These are phyloP conservation scores for Pyrocephalus nanus DNA, from an alignment of 2,797 vertebrate genomes.

Conservation along the genomic window DNA sequence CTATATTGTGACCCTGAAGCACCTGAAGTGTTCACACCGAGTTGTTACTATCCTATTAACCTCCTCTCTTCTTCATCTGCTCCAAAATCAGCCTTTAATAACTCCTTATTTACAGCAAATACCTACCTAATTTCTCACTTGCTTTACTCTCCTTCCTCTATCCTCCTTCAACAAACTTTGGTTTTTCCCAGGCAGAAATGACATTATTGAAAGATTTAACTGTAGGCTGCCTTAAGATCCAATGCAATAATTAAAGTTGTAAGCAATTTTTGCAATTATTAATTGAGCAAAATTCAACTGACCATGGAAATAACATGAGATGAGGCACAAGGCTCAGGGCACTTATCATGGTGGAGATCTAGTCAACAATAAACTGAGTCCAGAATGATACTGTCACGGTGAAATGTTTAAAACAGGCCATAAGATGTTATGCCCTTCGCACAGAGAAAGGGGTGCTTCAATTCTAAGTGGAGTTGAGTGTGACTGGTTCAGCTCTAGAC, in stretches of 20 bases:
- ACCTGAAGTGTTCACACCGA: neutral
- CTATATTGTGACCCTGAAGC: neutral
- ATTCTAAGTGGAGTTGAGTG: neutral
- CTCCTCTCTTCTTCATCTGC: neutral
- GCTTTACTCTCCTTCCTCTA: neutral
- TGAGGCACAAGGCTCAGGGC: neutral
- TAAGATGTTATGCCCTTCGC: neutral
- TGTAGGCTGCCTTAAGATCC: neutral
- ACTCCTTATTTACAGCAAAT: neutral
- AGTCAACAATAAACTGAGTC: neutral
- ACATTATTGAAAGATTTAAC: neutral
- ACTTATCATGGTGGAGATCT: accelerated
- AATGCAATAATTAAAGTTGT: neutral
- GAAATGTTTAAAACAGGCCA: neutral
- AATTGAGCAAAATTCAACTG: neutral
- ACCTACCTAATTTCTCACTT: neutral
- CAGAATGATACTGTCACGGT: neutral
- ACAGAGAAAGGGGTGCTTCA: neutral
- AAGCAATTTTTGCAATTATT: neutral
- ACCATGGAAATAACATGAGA: neutral
- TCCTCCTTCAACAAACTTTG: neutral
- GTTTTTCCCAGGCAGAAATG: neutral
- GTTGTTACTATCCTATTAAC: neutral
- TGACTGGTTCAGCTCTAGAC: neutral
- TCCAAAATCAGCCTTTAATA: neutral